These are phyloP conservation scores for Tetheella fluctuosa DNA, from an alignment of 2,888 invertebrate species.

Conservation along the genomic window DNA sequence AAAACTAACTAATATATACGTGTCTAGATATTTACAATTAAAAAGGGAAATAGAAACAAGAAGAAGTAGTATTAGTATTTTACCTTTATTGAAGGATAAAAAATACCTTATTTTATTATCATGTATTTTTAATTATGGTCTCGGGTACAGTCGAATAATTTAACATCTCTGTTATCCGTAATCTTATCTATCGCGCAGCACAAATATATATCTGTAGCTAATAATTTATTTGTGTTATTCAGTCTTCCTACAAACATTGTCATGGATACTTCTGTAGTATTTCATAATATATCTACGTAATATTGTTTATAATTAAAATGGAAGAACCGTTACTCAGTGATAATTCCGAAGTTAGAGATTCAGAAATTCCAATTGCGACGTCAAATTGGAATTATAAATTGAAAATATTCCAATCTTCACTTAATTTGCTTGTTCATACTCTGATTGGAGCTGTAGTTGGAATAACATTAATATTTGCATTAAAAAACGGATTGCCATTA, in stretches of 20 bases:
- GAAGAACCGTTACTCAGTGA: slow-evolving; percentile 2
- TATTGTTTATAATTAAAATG: not conserved
- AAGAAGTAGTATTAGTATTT: too few species aligned
- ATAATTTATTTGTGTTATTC: not conserved
- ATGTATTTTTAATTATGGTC: too few species aligned
- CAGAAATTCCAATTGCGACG: slow-evolving; percentile 14
- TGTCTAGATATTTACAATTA: too few species aligned
- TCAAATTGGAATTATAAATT: slow-evolving; percentile 36
- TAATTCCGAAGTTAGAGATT: not conserved
- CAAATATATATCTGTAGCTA: not conserved
- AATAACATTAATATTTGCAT: slow-evolving; percentile 44
- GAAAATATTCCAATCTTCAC: slow-evolving; percentile 47
- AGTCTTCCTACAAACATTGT: not conserved
- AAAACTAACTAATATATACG: too few species aligned
- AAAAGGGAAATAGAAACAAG: too few species aligned
- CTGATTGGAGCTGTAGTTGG: slow-evolving; percentile 57
- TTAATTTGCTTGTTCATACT: slow-evolving; percentile 55
- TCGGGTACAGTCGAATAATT: too few species aligned
- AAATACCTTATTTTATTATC: too few species aligned
- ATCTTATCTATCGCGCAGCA: not conserved
- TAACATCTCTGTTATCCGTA: not conserved
- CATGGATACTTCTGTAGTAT: too few species aligned
- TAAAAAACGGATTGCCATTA: slow-evolving; percentile 50
- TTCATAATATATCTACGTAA: not conserved
- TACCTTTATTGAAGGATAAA: too few species aligned